Evolutionary conservation across 2,888 invertebrate species (phyloP), one percentile per base, ranked within the genome.

Genomic region (Lordiphosa fenestrarum): DNA sequence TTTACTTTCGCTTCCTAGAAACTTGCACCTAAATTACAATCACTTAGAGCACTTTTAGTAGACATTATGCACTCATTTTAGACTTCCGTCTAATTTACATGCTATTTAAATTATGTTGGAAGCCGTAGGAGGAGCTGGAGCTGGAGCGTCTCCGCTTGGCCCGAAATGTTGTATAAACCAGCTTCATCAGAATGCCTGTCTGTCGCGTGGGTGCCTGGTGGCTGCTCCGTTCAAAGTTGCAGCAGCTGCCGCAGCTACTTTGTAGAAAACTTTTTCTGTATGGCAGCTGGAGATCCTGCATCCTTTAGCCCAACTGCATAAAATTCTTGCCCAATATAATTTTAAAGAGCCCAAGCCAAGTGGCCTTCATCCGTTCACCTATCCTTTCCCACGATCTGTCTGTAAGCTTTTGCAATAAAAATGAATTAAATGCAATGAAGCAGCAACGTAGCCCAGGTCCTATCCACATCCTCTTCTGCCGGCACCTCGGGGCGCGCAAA

Each of bases 401-500:
- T 77, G 77, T 78, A 69, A 78, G 77, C 84, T 77, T 83, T 69
- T 71, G 83, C 81, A 84, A 84, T 81, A 81, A 81, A 81, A 81
- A 81, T 81, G 80, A 81, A 81, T 81, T 81, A 81, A 81, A 81
- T 81, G 85, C 80, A 84, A 84, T 81, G 85, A 84, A 81, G 80
- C 73, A 69, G 75, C 66, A 69, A 56, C 52, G 39, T 33, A 40
- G 54, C 68, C 68, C 57, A 15, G 68, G 36, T 49, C 66, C 46
- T 53, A 44, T 35, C 46, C 46, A 41, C 40, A 35, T 35, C 40
- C 33, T 23, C 41, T 19, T 51, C 58, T 66, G 38, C 59, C 53
- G 56, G 48, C 55, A 73, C 84, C 59, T 71, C 53, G 59, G 71
- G 78, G 63, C 74, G 69, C 74, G 71, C 69, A 78, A 78, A 81